A percentile compares a stretch with the other conserved stretches of the same genome.
phyloP scores from a whole-genome alignment of 1,140 invertebrate species.

The Neotoxoptera formosana region DNA sequence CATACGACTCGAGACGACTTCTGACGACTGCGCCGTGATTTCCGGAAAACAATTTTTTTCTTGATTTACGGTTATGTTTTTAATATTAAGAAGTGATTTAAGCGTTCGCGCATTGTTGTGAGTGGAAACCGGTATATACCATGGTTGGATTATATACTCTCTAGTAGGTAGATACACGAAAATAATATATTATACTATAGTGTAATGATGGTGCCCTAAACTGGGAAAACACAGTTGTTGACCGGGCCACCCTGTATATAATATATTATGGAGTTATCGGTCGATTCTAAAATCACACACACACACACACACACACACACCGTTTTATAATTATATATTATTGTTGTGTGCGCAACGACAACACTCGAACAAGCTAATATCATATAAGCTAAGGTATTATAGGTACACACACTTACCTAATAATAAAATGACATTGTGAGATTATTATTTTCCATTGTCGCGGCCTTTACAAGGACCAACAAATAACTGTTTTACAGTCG shows the following conservation, averaged over 20 bases:
- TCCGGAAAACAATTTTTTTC: too few species aligned
- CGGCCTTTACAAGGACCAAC: constrained; percentile 48
- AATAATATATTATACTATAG: too few species aligned
- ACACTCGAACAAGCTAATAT: not conserved
- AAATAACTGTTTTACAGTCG: constrained; percentile 26
- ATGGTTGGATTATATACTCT: too few species aligned
- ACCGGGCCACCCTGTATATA: not conserved
- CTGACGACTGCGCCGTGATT: too few species aligned
- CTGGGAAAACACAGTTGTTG: not conserved
- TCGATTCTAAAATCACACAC: not conserved
- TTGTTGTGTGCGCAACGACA: not conserved
- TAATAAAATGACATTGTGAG: not conserved
- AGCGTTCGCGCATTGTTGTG: too few species aligned
- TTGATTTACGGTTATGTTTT: too few species aligned
- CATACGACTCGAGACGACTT: not conserved
- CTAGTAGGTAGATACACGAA: too few species aligned
- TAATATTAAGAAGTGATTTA: too few species aligned
- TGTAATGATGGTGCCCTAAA: too few species aligned
- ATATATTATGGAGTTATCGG: not conserved
- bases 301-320: not conserved
- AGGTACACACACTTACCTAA: not conserved
- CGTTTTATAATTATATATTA: not conserved
- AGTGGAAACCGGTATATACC: too few species aligned
- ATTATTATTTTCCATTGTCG: not conserved
- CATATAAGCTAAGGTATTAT: not conserved